Evolutionary conservation across 1,140 invertebrate species (phyloP), one percentile per base, ranked within the genome.

Genomic region (Ganaspis sp.): DNA sequence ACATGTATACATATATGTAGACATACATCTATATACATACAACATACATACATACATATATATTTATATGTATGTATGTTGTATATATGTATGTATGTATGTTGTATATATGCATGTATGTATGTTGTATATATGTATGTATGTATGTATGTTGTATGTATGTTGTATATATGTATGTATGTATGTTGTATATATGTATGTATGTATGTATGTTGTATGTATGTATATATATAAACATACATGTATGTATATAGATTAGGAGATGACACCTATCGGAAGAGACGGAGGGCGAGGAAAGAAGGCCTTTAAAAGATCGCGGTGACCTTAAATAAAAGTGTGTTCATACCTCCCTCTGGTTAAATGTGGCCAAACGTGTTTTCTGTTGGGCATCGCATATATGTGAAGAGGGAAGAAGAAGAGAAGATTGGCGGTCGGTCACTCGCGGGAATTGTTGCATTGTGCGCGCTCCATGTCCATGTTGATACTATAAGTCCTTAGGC

Each of bases 321-420:
- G 58, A 64, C 58, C 58, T 64, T n/a, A 64, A 64, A 64, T 64
- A 29, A 64, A 64, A n/a, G 58, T 64, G 58, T 29, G 58, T 64
- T 29, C 21, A 64, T 64, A 64, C 23, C 54, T n/a, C 23, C 58
- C 23, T n/a, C 26, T 34, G 58, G 23, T 29, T 64, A 64, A 64
- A 64, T 64, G 58, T 64, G 29, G 26, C 58, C 58, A 64, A 64
- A 64, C 58, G 12, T 64, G 58, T 64, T 64, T 64, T 64, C 58
- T 64, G 54, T 9, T 26, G 21, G 17, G 53, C 53, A 58, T 23
- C 19, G 53, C 19, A 58, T 11, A 17, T 11, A 12, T 8, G 21
- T 11, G 21, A 23, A 19, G 21, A 58, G 53, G 9, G 9, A 58
- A 15, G 17, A 1, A 54, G 26, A 4, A 15, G 29, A 64, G 58